These are phyloP conservation scores for Lasius fuliginosus DNA, from an alignment of 2,888 invertebrate species.

Conservation along the genomic window DNA sequence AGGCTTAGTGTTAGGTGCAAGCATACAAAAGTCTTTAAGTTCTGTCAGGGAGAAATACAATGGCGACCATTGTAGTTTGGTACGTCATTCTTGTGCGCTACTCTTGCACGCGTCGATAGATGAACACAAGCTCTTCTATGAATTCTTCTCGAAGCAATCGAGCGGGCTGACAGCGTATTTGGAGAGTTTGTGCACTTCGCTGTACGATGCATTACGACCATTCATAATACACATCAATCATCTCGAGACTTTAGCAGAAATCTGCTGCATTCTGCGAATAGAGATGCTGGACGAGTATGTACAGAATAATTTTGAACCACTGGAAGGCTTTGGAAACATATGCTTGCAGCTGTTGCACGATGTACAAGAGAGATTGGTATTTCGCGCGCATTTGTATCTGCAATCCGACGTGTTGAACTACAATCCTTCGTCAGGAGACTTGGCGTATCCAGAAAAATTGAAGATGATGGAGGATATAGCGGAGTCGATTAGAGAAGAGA, in stretches of 20 bases:
- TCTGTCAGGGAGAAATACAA: conserved; percentile 87
- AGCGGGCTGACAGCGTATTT: conserved; percentile 92
- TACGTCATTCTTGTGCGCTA: conserved; percentile 95
- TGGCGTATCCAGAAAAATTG: conserved; percentile 99
- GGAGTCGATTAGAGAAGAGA: conserved; percentile 83
- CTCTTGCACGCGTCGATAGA: conserved; percentile 97
- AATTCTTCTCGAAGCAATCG: conserved; percentile 93
- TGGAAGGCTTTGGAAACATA: conserved; percentile 92
- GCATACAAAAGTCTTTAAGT: conserved; percentile 86
- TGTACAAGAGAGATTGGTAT: conserved; percentile 98
- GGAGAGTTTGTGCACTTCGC: conserved; percentile 93
- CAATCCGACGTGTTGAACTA: conserved; percentile 96
- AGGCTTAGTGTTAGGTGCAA: conserved; percentile 88
- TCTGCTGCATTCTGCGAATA: conserved; percentile 96
- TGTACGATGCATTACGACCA: conserved; percentile 97
- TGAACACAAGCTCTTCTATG: conserved; percentile 96
- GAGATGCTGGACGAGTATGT: conserved; percentile 98
- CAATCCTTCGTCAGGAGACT: conserved; percentile 96
- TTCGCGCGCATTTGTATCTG: conserved; percentile 97
- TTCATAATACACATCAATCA: conserved; percentile 98
- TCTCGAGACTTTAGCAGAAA: conserved; percentile 98
- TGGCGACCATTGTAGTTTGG: conserved; percentile 93
- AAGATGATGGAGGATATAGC: conserved; percentile 97
- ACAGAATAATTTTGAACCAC: conserved; percentile 91
- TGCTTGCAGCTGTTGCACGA: conserved; percentile 96